phyloP scores from a whole-genome alignment of 2,888 invertebrate genomes.

The Rhagophthalmus giganteus region DNA sequence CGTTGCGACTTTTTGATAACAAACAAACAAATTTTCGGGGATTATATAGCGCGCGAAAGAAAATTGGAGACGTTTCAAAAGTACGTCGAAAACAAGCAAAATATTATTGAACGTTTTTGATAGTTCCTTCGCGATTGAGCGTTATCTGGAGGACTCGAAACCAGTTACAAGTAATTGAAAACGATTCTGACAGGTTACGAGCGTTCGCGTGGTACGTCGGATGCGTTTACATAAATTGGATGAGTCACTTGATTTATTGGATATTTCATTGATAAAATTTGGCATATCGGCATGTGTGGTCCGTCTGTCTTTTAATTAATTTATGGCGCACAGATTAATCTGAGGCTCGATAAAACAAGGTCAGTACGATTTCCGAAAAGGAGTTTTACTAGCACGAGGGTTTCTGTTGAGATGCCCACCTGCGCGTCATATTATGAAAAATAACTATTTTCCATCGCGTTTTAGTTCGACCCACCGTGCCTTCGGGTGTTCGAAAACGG shows the following conservation, averaged over 20 bases:
- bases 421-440: neutral
- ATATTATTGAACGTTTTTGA: neutral
- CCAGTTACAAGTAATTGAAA: constrained; percentile 9
- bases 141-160: neutral
- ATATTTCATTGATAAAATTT: constrained; percentile 17
- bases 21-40: no score
- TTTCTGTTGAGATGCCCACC: no score
- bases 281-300: constrained; percentile 5
- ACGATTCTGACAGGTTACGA: constrained; percentile 13
- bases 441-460: neutral
- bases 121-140: constrained; percentile 2
- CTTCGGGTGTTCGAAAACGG: constrained; percentile 2
- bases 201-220: neutral
- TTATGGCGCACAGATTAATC: neutral
- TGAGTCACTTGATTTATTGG: constrained; percentile 7
- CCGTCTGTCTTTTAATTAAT: constrained; percentile 3
- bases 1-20: no score
- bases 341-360: neutral
- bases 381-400: no score
- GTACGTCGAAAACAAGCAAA: no score
- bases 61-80: no score
- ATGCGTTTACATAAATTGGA: constrained; percentile 9
- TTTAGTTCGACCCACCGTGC: neutral
- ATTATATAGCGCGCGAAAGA: no score
- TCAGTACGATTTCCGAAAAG: neutral